Evolutionary conservation across 2,888 invertebrate species (phyloP), one percentile per base, ranked within the genome.

Genomic region (Drosophila birchii): DNA sequence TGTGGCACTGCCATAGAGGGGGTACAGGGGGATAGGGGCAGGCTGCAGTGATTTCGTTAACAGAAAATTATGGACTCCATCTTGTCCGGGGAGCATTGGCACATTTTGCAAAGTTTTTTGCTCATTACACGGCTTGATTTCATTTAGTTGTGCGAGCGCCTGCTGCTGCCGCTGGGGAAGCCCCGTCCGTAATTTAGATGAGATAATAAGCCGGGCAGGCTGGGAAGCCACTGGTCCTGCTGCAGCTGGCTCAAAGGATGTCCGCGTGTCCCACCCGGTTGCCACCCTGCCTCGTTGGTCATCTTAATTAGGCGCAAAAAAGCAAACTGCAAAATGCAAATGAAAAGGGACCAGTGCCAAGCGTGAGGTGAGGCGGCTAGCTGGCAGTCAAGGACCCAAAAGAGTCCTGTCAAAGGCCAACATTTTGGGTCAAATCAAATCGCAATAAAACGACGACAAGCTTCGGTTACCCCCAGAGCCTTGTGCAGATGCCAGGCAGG

Each of bases 121-220:
- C 79, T 81, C 71, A 78, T 81, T 81, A 79, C 71, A 79, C 69
- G 68, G 59, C 71, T 81, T 81, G 79, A 75, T 79, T 79, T 72
- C 71, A 81, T 78, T 78, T 66, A 66, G 61, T 58, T 64, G 39
- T 32, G 44, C 47, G 39, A 61, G 36, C 54, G 36, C 53, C 45
- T 32, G 43, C 11, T 7, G 26, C 29, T n/a, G 26, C 44, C 39
- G 41, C 51, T 8, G 43, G 78, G 57, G 60, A 68, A 71, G 60
- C 44, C 57, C 67, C 79, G 51, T 78, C 63, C 79, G 54, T 78
- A 78, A 79, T 81, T 75, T 68, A 75, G 79, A 71, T 75, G 64
- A 79, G 79, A 79, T 79, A 79, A 79, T 79, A 81, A 81, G 81
- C 79, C 60, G 61, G 63, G 26, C 11, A 12, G 34, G 59, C 66